Conservation (phyloP, 2,888 invertebrate genomes). For the Corythucha ciliata region DNA sequence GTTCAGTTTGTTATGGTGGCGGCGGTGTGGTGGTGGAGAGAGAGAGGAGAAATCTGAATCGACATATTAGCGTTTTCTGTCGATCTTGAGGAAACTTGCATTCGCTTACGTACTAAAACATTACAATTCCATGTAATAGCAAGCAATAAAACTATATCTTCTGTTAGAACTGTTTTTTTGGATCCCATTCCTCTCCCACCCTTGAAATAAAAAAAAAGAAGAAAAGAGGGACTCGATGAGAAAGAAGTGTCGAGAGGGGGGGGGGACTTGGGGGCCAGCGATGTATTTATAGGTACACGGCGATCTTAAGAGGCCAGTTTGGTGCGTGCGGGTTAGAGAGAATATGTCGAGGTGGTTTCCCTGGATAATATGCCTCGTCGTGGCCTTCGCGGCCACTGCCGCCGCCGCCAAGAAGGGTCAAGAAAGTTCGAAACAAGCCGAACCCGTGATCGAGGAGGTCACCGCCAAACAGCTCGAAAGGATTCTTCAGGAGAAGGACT, state of each 20-base stretch:
- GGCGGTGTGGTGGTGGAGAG: too few relatives aligned
- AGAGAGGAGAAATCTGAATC: too few relatives aligned
- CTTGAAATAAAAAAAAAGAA: too few relatives aligned
- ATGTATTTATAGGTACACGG: constrained; percentile 24
- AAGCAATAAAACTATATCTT: neutral
- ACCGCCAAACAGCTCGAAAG: constrained; percentile 85
- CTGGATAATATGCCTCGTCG: constrained; percentile 24
- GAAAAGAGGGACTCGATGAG: too few relatives aligned
- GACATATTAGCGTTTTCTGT: too few relatives aligned
- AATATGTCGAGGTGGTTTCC: constrained; percentile 28
- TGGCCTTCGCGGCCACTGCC: constrained; percentile 20
- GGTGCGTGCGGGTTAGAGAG: constrained; percentile 27
- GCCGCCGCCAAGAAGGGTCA: constrained; percentile 29
- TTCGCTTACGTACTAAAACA: too few relatives aligned
- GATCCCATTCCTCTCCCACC: neutral
- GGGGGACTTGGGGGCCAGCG: constrained; percentile 17
- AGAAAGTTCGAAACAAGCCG: constrained; percentile 40
- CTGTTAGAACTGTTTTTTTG: neutral
- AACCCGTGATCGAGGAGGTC: constrained; percentile 85
- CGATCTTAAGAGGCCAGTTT: constrained; percentile 25
- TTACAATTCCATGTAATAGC: too few relatives aligned
- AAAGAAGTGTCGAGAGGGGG: constrained; percentile 7
- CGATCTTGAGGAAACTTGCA: too few relatives aligned
- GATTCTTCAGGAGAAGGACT: constrained; percentile 81
- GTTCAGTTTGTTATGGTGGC: too few relatives aligned